Evolutionary conservation across 2,888 invertebrate genomes (phyloP).

Genomic region (Resseliella maxima): DNA sequence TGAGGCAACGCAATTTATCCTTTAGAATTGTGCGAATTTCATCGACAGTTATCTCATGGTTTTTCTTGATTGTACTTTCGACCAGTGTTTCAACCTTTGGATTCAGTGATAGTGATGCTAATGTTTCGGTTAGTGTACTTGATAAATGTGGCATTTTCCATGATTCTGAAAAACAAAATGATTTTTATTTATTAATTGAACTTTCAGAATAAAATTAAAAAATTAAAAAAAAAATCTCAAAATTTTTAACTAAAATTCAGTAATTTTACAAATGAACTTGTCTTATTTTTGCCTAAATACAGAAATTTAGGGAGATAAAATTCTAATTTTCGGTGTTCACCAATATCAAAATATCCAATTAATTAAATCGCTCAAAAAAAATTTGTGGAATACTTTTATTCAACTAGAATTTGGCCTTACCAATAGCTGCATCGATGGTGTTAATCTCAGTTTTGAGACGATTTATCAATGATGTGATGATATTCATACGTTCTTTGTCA

Average conservation of each 20-base stretch:
- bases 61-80: conserved; percentile 65
- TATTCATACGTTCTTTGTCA: conserved; percentile 65
- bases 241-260: too few relatives aligned
- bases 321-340: too few relatives aligned
- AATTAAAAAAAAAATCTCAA: too few relatives aligned
- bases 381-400: too few relatives aligned
- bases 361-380: conserved; percentile 54
- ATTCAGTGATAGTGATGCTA: conserved; percentile 67
- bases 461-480: conserved; percentile 65
- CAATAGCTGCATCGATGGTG: conserved; percentile 64
- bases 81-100: conserved; percentile 66
- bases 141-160: conserved; percentile 65
- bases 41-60: conserved; percentile 65
- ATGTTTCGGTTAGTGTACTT: conserved; percentile 64
- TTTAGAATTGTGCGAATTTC: conserved; percentile 66
- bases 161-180: conserved; percentile 61
- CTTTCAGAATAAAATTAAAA: too few relatives aligned
- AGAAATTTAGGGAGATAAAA: too few relatives aligned
- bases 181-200: conserved; percentile 12
- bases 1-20: conserved; percentile 62
- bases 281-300: too few relatives aligned
- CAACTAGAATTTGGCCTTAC: conserved; percentile 61
- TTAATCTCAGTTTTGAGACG: conserved; percentile 65
- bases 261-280: too few relatives aligned
- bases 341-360: too few relatives aligned